Evolutionary conservation across 1,140 invertebrate species (phyloP).

Genomic region (Sitobion miscanthi): DNA sequence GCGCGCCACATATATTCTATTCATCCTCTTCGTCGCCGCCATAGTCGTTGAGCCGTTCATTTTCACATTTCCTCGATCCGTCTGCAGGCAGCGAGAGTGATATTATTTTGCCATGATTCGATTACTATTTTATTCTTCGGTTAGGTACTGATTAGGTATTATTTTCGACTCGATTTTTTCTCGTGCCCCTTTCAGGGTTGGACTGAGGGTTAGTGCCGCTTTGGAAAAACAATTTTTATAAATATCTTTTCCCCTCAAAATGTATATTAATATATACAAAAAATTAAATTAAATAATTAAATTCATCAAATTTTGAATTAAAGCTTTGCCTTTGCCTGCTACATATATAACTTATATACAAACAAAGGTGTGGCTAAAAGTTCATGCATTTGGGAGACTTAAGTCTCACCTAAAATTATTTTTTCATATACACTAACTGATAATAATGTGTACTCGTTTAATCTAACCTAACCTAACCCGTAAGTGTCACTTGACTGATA

Average conservation of each 20-base stretch:
- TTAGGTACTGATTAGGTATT: no score
- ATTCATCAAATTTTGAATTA: no score
- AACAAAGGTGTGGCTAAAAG: no score
- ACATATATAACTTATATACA: no score
- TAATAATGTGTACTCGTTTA: neutral
- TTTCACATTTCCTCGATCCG: neutral
- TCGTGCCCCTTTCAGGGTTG: no score
- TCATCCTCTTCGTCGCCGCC: no score
- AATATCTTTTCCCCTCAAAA: neutral
- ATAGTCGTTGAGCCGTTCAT: no score
- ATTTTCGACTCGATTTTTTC: neutral
- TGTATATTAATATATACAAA: neutral
- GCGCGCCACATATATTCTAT: no score
- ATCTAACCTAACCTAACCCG: no score
- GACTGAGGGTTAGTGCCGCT: neutral
- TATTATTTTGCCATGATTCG: neutral
- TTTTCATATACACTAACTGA: neutral
- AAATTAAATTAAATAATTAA: no score
- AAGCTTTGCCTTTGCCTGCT: neutral
- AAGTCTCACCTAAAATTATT: neutral
- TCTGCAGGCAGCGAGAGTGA: no score
- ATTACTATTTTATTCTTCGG: neutral
- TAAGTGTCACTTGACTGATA: neutral
- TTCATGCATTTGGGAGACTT: neutral
- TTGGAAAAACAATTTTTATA: neutral